Evolutionary conservation across 2,888 invertebrate species (phyloP).

Genomic region (Patella pellucida): DNA sequence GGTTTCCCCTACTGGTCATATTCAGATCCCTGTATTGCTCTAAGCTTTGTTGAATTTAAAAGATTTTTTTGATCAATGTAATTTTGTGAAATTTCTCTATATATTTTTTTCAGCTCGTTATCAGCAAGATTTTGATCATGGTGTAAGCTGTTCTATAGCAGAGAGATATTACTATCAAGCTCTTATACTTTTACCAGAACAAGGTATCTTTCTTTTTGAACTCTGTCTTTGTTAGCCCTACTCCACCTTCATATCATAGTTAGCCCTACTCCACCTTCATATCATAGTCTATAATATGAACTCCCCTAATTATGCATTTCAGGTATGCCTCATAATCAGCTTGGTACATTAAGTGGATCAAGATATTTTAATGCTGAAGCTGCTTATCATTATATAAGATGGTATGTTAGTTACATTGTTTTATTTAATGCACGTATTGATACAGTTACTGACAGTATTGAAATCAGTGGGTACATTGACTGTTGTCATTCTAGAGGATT

Average conservation of each 20-base stretch:
- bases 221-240: too few species aligned
- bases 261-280: too few species aligned
- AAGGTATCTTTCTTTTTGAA: conserved; percentile 54
- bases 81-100: background rate
- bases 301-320: conserved; percentile 20
- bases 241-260: too few species aligned
- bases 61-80: conserved; percentile 1
- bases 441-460: too few species aligned
- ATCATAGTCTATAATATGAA: background rate
- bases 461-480: too few species aligned
- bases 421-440: too few species aligned
- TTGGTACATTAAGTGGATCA: conserved; percentile 85
- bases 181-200: conserved; percentile 66
- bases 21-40: background rate
- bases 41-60: background rate
- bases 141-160: conserved; percentile 77
- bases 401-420: conserved; percentile 69
- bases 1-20: background rate
- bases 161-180: conserved; percentile 83
- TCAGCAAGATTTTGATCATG: conserved; percentile 82
- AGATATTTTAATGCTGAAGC: conserved; percentile 87
- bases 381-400: conserved; percentile 90
- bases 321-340: conserved; percentile 95
- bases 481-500: too few species aligned
- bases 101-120: conserved; percentile 78